Percentiles rank a stretch among this genome's conserved stretches.
These are phyloP conservation scores for Karalla daura DNA, from an alignment of 2,797 vertebrate genomes.

Conservation along the genomic window DNA sequence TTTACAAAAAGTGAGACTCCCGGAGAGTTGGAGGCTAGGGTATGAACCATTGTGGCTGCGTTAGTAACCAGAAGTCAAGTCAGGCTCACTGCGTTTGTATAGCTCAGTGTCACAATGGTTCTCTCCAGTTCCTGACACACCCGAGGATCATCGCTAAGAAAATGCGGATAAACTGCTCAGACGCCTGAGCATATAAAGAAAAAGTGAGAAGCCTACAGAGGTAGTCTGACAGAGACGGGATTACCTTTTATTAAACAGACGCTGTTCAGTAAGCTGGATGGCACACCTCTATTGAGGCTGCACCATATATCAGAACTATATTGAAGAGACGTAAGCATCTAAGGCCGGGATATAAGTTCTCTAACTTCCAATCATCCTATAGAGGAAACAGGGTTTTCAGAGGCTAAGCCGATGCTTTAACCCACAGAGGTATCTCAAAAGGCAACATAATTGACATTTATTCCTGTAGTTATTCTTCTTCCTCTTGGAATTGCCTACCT, in stretches of 20 bases:
- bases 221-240: background rate
- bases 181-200: background rate
- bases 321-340: no score
- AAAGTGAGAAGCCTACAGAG: background rate
- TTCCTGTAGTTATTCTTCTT: no score
- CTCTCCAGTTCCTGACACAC: background rate
- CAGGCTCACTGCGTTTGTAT: slow-evolving; percentile 11
- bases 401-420: no score
- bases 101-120: background rate
- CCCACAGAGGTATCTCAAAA: no score
- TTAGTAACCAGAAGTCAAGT: slow-evolving; percentile 17
- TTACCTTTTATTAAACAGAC: background rate
- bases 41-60: background rate
- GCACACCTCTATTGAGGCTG: background rate
- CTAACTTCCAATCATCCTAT: no score
- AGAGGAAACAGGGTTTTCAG: no score
- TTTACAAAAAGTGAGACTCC: slow-evolving; percentile 14
- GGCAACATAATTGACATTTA: no score
- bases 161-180: background rate
- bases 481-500: no score
- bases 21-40: background rate
- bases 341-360: no score
- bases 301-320: background rate
- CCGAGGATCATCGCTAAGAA: slow-evolving; percentile 2
- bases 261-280: background rate